Evolutionary conservation across 2,797 vertebrate species (phyloP), one percentile per base, ranked within the genome.

Genomic region (Gadopsis marmoratus): DNA sequence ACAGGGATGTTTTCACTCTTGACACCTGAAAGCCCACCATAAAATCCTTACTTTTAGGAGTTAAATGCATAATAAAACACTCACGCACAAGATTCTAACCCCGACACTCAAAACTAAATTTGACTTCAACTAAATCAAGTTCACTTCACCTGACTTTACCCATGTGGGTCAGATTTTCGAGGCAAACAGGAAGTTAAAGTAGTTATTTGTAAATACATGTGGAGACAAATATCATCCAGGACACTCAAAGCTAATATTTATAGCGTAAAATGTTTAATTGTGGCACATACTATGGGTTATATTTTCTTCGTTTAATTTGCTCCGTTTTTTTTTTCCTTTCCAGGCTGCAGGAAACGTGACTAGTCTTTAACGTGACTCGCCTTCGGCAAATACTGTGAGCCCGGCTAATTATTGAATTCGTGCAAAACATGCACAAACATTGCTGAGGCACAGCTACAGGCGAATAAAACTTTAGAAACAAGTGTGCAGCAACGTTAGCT

Each of bases 1-100:
- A 71, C 35, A 79, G 35, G 76, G 23, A 59, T 54, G 65, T 31
- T 31, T 53, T 72, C 72, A 71, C 39, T 74, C 14, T 39, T 11
- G 21, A 61, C 33, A 74, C 61, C 89, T 91, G 55, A 76, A 89
- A 82, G 75, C 14, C 82, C 13, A 54, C 1, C 13, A 12, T 9
- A 35, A 58, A 55, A 72, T 58, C 7, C 0, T n/a, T 29, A 41
- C 7, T n/a, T 35, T 50, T 2, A 48, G 1, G 33, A 67, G 2
- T 37, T 31, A 17, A 60, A 73, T 39, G n/a, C 37, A 74, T 17
- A 69, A 31, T 50, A 4, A 43, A 55, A 4, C 16, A 26, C 9
- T 26, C 19, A 16, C 0, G 12, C n/a, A 69, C 5, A 51, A 72
- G 23, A 54, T 31, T 17, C 4, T 7, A 23, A 31, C 43, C 9